Base-by-base conservation (phyloP, 2,888 invertebrate species). In the Dryococelus australis region DNA sequence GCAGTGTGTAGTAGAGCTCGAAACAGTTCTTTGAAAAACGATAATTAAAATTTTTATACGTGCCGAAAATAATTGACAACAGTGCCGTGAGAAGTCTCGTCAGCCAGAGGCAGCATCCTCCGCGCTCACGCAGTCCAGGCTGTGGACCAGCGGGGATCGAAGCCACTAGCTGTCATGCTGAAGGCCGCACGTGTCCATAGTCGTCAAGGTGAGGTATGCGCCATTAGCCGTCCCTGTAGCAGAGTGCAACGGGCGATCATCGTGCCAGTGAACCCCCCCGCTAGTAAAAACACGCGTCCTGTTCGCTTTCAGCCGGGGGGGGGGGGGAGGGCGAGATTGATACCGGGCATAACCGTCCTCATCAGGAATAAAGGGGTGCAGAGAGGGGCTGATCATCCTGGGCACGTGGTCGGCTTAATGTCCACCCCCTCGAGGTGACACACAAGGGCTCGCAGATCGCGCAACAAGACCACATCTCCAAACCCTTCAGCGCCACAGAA, bases 261-360 rank as follows among this genome's bases (percentile, higher is more conserved):
- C n/a, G n/a, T 51, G 51, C 51, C 51, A 20, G 51, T n/a, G n/a
- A n/a, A n/a, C 51, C 51, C 20, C 20, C 51, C 24, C n/a, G n/a
- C 65, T n/a, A 65, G 65, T 65, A 65, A 65, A 65, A 65, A 65
- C 65, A 65, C 65, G 65, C 20, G 65, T n/a, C 47, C 47, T 47
- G 35, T 35, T 35, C 35, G 4, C 35, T 1, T 35, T 3, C 8
- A 8, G 51, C 20, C 0, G 2, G 65, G 16, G 24, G 20, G 24
- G 8, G n/a, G 65, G 65, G n/a, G 65, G 10, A 16, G n/a, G 24
- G n/a, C 65, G 6, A 65, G 65, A 65, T 65, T 65, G 65, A 65
- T 65, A 65, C 65, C 24, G 65, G 65, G 65, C 65, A 65, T 65
- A 65, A 65, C 20, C 65, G 65, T 65, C 65, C 65, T 65, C 65